Conservation (phyloP, 2,113 vertebrate species). For the Tamias sibiricus region DNA sequence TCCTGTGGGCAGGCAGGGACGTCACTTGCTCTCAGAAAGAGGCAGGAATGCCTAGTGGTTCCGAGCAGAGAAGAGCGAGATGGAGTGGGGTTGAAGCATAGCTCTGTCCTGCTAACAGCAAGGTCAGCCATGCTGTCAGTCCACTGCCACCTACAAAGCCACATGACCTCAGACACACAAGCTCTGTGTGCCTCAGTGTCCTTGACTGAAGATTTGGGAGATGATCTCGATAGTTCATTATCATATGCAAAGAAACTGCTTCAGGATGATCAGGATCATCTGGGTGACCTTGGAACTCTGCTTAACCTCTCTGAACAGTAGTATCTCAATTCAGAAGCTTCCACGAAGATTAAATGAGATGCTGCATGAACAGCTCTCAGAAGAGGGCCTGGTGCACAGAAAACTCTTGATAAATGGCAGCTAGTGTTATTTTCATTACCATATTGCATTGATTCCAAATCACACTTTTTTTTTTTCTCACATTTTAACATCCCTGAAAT, state of each 20-base stretch:
- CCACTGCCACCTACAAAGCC: background rate
- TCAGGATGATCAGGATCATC: background rate
- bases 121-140: background rate
- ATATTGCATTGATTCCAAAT: slow-evolving; percentile 60
- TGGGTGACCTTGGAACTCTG: background rate
- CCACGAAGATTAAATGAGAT: background rate
- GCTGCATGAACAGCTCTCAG: background rate
- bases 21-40: background rate
- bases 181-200: background rate
- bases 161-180: background rate
- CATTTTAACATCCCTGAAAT: slow-evolving; percentile 73
- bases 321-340: background rate
- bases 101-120: background rate
- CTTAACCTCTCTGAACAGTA: background rate
- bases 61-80: background rate
- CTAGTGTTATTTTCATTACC: background rate
- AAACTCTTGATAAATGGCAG: background rate
- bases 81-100: background rate
- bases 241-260: background rate
- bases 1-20: background rate
- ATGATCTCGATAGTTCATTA: background rate
- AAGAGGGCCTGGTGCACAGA: background rate
- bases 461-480: slow-evolving; percentile 24
- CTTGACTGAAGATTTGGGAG: background rate
- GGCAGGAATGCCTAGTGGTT: background rate